A percentile compares a stretch with the other conserved stretches of the same genome.
Evolutionary conservation across 2,797 vertebrate species (phyloP).

Genomic region (Netta rufina): DNA sequence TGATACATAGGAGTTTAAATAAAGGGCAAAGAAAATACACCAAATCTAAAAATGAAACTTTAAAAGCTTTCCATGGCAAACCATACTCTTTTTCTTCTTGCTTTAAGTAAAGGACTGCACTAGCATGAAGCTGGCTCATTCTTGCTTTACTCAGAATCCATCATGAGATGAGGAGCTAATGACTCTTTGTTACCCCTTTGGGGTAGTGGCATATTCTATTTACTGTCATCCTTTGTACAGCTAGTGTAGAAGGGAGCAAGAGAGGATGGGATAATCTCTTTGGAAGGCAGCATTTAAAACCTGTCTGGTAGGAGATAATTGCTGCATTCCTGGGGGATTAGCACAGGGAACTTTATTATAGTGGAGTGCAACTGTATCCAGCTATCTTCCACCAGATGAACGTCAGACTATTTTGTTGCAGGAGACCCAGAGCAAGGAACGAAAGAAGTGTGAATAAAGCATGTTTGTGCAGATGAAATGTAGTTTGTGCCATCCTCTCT

Average conservation of each 20-base stretch:
- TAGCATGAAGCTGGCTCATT: background rate
- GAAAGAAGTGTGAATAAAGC: background rate
- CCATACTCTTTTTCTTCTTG: background rate
- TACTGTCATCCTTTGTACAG: background rate
- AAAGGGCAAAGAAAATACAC: background rate
- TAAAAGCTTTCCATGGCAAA: background rate
- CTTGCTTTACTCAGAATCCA: background rate
- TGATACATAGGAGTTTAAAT: background rate
- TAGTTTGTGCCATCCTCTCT: background rate
- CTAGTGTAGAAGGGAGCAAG: background rate
- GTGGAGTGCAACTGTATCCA: background rate
- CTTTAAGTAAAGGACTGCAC: background rate
- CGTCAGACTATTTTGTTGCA: background rate
- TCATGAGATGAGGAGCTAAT: background rate
- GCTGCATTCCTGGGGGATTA: constrained; percentile 33
- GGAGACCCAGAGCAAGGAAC: background rate
- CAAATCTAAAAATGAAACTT: background rate
- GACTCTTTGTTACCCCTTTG: background rate
- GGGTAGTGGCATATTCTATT: constrained; percentile 40
- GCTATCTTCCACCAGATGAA: background rate
- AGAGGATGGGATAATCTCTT: constrained; percentile 45
- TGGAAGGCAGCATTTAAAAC: constrained; percentile 34
- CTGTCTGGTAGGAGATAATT: constrained; percentile 49
- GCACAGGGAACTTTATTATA: background rate
- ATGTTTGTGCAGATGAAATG: background rate